Conservation (phyloP, 2,888 invertebrate species). For the Spisula subtruncata region DNA sequence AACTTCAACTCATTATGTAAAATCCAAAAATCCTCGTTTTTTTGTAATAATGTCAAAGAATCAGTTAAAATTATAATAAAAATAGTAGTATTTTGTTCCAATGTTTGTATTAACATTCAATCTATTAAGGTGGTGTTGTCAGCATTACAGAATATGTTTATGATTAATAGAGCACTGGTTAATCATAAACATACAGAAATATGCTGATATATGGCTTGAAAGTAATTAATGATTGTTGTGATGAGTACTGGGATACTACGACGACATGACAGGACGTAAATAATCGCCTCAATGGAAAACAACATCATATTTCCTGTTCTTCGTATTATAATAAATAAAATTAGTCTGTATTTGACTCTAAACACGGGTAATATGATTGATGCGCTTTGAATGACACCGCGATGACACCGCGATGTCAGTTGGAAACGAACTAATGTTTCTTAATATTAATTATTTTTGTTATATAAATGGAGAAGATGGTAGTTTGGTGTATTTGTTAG, state of each 20-base stretch:
- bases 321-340: not conserved
- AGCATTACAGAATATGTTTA: not conserved
- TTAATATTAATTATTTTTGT: conserved; percentile 17
- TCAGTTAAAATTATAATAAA: not conserved
- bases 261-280: not conserved
- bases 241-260: not conserved
- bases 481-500: not conserved
- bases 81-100: not conserved
- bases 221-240: not conserved
- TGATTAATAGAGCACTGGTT: not conserved
- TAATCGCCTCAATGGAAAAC: not conserved
- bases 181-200: not conserved
- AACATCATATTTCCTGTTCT: not conserved
- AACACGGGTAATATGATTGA: conserved; percentile 5
- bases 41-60: not conserved
- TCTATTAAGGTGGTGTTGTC: too few species aligned
- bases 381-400: not conserved
- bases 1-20: too few species aligned
- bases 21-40: too few species aligned
- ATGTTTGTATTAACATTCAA: not conserved
- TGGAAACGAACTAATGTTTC: not conserved
- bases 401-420: not conserved
- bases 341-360: conserved; percentile 4
- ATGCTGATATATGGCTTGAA: not conserved
- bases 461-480: not conserved